These are phyloP conservation scores for Poecilus cupreus DNA, from an alignment of 2,888 invertebrate species.

Conservation along the genomic window DNA sequence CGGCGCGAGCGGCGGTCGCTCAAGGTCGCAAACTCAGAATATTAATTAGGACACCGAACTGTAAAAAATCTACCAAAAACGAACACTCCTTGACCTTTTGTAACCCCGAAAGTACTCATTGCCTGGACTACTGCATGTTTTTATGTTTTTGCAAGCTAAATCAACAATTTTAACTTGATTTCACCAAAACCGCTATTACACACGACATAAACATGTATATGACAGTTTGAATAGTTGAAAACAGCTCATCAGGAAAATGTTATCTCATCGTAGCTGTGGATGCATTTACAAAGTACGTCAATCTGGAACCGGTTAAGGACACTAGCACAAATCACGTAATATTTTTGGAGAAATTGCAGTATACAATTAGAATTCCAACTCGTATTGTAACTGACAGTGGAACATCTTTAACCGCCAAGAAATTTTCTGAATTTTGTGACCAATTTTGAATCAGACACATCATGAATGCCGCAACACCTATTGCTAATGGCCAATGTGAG, in stretches of 20 bases:
- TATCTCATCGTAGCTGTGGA: background rate
- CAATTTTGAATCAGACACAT: background rate
- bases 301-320: background rate
- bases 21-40: too few species aligned
- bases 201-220: too few species aligned
- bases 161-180: too few species aligned
- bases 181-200: too few species aligned
- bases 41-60: too few species aligned
- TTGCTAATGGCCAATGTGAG: background rate
- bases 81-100: too few species aligned
- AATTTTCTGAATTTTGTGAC: background rate
- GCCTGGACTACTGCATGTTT: too few species aligned
- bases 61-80: too few species aligned
- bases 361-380: background rate
- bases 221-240: background rate
- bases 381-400: background rate
- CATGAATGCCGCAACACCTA: slow-evolving; percentile 3
- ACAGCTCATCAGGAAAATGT: background rate
- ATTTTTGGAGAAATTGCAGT: background rate
- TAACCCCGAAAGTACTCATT: too few species aligned
- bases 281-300: slow-evolving; percentile 13
- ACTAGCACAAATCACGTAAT: slow-evolving; percentile 12
- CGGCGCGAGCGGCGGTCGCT: too few species aligned
- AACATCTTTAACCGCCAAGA: background rate
- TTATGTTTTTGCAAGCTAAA: too few species aligned